These are phyloP conservation scores for Aurelia aurita DNA, from an alignment of 30 jellyfish, hydroid and myxozoan genomes.

Conservation along the genomic window DNA sequence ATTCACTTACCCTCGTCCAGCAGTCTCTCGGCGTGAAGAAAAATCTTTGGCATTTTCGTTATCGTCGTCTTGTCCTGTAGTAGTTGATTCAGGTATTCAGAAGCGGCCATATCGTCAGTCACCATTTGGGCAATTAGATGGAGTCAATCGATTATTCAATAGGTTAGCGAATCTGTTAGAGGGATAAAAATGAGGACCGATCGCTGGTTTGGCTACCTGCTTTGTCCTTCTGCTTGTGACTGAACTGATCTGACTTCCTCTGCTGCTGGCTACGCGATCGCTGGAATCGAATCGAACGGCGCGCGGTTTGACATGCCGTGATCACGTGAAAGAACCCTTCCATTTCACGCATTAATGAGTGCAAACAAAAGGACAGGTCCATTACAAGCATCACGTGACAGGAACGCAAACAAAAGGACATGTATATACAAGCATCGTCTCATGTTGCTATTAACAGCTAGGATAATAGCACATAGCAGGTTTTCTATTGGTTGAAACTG, in stretches of 20 bases:
- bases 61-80: conserved; percentile 95
- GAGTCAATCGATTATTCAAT: conserved; percentile 44
- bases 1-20: conserved; percentile 92
- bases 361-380: conserved; percentile 67
- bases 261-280: too few species aligned
- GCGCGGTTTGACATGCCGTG: conserved; percentile 77
- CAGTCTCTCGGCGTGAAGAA: conserved; percentile 96
- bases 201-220: conserved; percentile 34
- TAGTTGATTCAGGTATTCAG: conserved; percentile 96
- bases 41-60: conserved; percentile 97
- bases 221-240: not conserved
- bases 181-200: conserved; percentile 18
- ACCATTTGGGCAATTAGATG: conserved; percentile 86
- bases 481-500: not conserved
- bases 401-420: conserved; percentile 14
- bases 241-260: not conserved
- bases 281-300: conserved; percentile 35
- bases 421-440: conserved; percentile 7
- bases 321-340: conserved; percentile 39
- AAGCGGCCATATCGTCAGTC: conserved; percentile 94
- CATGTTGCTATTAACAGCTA: conserved; percentile 44
- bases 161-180: conserved; percentile 60
- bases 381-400: conserved; percentile 39
- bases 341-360: conserved; percentile 67
- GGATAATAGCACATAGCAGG: not conserved